Percentiles rank a stretch among this genome's conserved stretches.
Conservation (phyloP, 2,888 invertebrate genomes). For the Leptopterna dolabrata region DNA sequence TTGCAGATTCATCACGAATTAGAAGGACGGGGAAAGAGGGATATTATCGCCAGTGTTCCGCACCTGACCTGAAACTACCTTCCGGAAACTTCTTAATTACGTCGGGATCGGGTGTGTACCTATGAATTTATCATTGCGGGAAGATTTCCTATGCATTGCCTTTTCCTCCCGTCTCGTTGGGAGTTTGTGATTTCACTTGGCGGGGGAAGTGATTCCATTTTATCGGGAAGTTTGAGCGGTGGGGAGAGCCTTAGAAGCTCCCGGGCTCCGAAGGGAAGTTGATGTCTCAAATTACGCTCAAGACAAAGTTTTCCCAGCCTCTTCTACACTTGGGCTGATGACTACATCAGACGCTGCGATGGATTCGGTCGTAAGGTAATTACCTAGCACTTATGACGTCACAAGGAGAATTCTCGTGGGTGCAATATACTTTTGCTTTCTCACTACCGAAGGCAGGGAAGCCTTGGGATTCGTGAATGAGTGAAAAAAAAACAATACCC, state of each 20-base stretch:
- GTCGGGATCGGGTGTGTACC: conserved; percentile 50
- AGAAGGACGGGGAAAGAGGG: conserved; percentile 27
- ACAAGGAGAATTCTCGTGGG: no score
- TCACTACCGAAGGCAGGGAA: no score
- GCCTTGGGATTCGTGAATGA: no score
- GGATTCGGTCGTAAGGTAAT: no score
- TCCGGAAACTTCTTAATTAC: conserved; percentile 49
- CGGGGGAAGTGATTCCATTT: not conserved
- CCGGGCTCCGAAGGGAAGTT: not conserved
- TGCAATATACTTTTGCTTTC: no score
- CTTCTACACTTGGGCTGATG: not conserved
- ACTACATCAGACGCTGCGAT: not conserved
- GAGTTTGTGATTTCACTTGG: not conserved
- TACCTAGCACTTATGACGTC: no score
- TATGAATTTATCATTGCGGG: conserved; percentile 51
- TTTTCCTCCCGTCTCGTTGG: not conserved
- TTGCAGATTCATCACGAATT: conserved; percentile 53
- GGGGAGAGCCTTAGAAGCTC: not conserved
- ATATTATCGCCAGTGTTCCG: conserved; percentile 31
- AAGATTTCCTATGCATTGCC: conserved; percentile 52
- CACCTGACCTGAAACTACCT: not conserved
- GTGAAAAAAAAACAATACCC: no score
- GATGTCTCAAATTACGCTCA: not conserved
- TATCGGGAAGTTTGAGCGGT: not conserved
- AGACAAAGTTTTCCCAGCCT: not conserved